These are phyloP conservation scores for Champsocephalus esox DNA, from an alignment of 2,797 vertebrate genomes.

Conservation along the genomic window DNA sequence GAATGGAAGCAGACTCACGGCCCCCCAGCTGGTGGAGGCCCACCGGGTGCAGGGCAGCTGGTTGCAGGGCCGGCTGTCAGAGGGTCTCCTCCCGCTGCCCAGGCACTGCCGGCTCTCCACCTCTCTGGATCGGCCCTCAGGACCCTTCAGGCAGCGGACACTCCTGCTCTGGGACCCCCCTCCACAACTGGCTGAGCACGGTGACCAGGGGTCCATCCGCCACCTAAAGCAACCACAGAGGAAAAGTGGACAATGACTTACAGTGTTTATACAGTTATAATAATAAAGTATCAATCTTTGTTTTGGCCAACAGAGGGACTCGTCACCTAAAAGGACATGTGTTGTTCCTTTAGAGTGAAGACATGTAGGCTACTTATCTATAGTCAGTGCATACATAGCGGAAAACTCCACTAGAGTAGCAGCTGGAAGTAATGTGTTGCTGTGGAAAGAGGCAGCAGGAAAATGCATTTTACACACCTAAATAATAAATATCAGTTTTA, in stretches of 20 bases:
- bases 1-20: constrained; percentile 65
- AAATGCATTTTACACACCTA: too few relatives aligned
- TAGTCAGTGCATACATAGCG: too few relatives aligned
- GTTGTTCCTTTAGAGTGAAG: too few relatives aligned
- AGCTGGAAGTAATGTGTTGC: too few relatives aligned
- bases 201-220: constrained; percentile 91
- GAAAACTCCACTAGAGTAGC: too few relatives aligned
- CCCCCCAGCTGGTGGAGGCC: constrained; percentile 83
- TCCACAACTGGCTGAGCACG: constrained; percentile 90
- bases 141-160: constrained; percentile 88
- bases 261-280: background rate
- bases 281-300: background rate
- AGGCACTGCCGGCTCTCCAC: constrained; percentile 83
- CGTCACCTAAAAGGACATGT: too few relatives aligned
- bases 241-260: background rate
- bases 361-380: too few relatives aligned
- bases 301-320: background rate
- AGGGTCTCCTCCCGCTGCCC: constrained; percentile 85
- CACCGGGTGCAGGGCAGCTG: constrained; percentile 89
- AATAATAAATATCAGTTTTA: too few relatives aligned
- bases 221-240: constrained; percentile 81
- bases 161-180: constrained; percentile 89
- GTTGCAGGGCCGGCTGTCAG: constrained; percentile 89
- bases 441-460: too few relatives aligned
- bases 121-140: constrained; percentile 78